phyloP scores from a whole-genome alignment of 2,888 invertebrate species.

The Drosophila picticornis region DNA sequence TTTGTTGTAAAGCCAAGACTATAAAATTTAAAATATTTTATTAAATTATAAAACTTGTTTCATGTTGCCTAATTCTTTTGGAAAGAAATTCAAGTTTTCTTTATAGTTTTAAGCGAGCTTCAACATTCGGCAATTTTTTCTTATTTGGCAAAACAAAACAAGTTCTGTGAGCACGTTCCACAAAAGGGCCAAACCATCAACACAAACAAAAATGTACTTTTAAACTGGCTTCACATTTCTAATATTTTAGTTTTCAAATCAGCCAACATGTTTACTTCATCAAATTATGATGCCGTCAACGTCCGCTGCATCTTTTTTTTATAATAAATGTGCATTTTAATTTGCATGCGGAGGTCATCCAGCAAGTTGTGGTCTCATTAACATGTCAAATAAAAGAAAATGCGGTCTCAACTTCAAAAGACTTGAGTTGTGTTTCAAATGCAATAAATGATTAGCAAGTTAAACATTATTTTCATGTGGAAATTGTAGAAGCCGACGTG shows the following conservation, averaged over 20 bases:
- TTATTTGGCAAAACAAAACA: background rate
- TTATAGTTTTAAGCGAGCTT: background rate
- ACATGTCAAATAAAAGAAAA: slow-evolving; percentile 5
- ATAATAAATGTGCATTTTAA: background rate
- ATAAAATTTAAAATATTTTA: background rate
- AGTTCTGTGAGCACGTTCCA: background rate
- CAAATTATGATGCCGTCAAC: background rate
- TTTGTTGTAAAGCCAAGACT: background rate
- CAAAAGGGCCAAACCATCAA: background rate
- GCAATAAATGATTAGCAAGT: slow-evolving; percentile 21
- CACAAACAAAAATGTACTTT: background rate
- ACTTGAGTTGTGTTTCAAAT: background rate
- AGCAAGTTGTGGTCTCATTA: background rate
- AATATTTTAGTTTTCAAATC: background rate
- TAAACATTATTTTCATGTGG: background rate
- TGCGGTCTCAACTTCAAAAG: background rate
- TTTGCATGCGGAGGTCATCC: slow-evolving; percentile 3
- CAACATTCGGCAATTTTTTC: background rate
- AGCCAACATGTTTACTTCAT: background rate
- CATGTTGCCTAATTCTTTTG: background rate
- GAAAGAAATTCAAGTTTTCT: background rate
- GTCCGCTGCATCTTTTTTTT: background rate
- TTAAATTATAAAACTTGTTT: background rate
- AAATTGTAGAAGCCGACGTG: slow-evolving; percentile 17
- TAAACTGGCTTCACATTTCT: background rate